Base-by-base conservation (phyloP, 2,888 invertebrate species). In the Drosophila gaucha region DNA sequence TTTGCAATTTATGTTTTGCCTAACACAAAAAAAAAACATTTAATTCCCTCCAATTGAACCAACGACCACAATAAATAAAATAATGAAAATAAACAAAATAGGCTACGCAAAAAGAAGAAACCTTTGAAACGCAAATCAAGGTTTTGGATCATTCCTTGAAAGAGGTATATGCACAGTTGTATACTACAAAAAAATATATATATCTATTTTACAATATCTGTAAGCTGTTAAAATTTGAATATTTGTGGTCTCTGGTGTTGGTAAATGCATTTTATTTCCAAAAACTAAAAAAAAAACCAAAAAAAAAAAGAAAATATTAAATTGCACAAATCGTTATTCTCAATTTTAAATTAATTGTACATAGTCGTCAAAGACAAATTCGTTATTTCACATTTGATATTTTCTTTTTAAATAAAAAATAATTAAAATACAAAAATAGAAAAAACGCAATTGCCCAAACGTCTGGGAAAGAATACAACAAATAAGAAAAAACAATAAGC, bases 21-120 rank as follows among this genome's bases (percentile, higher is more conserved):
- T 78, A 78, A 74, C 60, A 41, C 31, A 22, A 14, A 52, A 47
- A 47, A 31, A 18, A n/a, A 52, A 51, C n/a, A 43, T 20, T 22
- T 36, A 36, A 52, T 26, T 58, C 31, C 50, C 36, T 50, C 62
- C 55, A 60, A 50, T 33, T 39, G 6, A 64, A 78, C 77, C 80
- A 77, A 78, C 64, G 67, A 71, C 74, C 71, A 68, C 68, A 59
- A 60, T 44, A 71, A 39, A 2, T 16, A 50, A 60, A 43, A 38
- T 70, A 71, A 71, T 94, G 98, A 20, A 1, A 18, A 31, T 6
- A 9, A 55, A 46, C 49, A 38, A 73, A 72, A 72, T 94, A 98
- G 97, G 97, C 98, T 90, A 97, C 97, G 91, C 96, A 97, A 93
- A 96, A 97, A 93, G 98, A 98, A 94, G 98, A 98, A 93, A 95